Evolutionary conservation across 2,113 vertebrate genomes (phyloP).

Genomic region (Pseudonaja textilis): DNA sequence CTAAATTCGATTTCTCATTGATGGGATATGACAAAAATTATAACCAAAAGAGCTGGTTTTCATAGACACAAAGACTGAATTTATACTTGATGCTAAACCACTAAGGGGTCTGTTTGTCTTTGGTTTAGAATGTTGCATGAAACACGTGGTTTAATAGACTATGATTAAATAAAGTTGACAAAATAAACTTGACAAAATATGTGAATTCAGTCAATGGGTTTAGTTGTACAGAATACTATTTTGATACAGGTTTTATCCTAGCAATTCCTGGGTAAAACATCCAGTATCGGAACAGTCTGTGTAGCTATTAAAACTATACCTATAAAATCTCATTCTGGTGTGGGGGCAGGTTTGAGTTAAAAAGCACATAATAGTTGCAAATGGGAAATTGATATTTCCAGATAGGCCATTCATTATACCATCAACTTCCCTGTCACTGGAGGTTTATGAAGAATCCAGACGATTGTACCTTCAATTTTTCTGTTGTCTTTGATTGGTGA

Average conservation of each 20-base stretch:
- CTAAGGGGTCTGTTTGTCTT: neutral
- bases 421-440: neutral
- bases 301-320: neutral
- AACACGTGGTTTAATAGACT: neutral
- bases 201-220: neutral
- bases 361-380: neutral
- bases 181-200: neutral
- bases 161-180: neutral
- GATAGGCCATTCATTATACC: neutral
- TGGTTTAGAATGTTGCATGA: neutral
- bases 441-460: neutral
- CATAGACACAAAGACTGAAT: neutral
- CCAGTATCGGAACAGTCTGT: neutral
- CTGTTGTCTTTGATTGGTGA: neutral
- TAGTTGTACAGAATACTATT: neutral
- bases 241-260: neutral
- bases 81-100: neutral
- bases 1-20: neutral
- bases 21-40: neutral
- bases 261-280: neutral
- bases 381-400: neutral
- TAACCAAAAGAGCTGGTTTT: neutral
- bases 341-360: neutral
- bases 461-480: neutral
- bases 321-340: no score